Conservation (phyloP, 2,113 vertebrate species). For the Arizona elegans region DNA sequence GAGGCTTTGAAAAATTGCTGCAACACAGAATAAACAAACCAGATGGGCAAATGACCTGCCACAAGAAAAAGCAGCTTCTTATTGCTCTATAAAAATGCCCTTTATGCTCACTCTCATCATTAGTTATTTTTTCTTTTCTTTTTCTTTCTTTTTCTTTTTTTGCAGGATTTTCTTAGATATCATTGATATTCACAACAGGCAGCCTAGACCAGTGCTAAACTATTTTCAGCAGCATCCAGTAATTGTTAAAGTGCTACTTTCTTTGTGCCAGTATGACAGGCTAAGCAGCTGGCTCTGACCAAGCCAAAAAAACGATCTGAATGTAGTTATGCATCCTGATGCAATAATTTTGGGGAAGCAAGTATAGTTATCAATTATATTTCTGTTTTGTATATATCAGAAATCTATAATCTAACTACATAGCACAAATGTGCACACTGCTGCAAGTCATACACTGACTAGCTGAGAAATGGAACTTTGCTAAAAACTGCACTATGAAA, state of each 20-base stretch:
- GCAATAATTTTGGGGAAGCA: neutral
- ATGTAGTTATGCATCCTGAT: neutral
- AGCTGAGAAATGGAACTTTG: neutral
- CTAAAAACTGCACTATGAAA: neutral
- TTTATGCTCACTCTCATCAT: neutral
- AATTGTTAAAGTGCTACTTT: conserved; percentile 21
- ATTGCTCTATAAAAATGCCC: neutral
- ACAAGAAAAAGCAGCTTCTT: neutral
- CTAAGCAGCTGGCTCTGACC: conserved; percentile 15
- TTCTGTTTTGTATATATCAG: conserved; percentile 11
- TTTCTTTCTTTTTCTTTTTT: neutral
- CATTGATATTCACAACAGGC: neutral
- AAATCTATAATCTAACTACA: conserved; percentile 24
- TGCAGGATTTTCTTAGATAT: neutral
- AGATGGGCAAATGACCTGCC: neutral
- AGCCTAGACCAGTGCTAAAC: neutral
- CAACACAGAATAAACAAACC: neutral
- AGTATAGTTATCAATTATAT: neutral
- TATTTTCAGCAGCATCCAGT: neutral
- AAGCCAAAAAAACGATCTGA: neutral
- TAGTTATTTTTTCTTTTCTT: neutral
- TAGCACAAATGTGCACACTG: conserved; percentile 22
- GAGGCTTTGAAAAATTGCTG: neutral
- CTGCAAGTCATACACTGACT: neutral
- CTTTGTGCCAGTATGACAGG: conserved; percentile 12